Percentiles rank a stretch among this genome's conserved stretches.
phyloP scores from a whole-genome alignment of 2,113 vertebrate species.

The Malurus alboscapulatus region DNA sequence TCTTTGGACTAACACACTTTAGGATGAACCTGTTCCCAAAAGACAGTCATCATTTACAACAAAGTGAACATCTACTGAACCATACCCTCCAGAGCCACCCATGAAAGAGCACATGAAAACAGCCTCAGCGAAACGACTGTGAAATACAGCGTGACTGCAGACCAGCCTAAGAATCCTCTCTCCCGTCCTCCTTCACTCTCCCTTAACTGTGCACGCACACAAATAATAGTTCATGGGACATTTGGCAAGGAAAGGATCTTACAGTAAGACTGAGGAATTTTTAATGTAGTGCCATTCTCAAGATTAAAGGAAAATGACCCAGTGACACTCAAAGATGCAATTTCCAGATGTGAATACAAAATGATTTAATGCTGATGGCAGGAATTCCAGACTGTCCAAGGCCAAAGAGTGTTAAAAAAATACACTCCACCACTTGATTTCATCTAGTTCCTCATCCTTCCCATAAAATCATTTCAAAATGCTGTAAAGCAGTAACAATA shows the following conservation, averaged over 20 bases:
- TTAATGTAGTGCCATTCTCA: constrained; percentile 51
- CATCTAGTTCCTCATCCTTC: constrained; percentile 24
- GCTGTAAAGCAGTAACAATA: constrained; percentile 6
- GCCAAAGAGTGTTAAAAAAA: constrained; percentile 46
- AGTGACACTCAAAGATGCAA: constrained; percentile 48
- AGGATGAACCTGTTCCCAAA: constrained; percentile 36
- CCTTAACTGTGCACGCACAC: constrained; percentile 18
- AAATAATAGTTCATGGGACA: constrained; percentile 60
- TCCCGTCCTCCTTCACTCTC: neutral
- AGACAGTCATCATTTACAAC: constrained; percentile 2
- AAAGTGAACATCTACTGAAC: constrained; percentile 29
- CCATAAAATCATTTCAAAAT: constrained; percentile 33
- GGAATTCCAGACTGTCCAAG: constrained; percentile 25
- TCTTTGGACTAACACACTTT: neutral
- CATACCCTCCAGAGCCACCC: constrained; percentile 36
- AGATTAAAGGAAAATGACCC: constrained; percentile 65
- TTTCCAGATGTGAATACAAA: constrained; percentile 66
- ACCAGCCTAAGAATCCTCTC: neutral
- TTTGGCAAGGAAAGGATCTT: constrained; percentile 53
- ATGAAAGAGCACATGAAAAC: neutral
- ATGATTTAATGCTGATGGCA: constrained; percentile 47
- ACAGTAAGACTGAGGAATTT: constrained; percentile 63
- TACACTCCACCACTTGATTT: neutral
- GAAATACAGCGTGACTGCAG: neutral
- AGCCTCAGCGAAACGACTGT: neutral